Conservation (phyloP, 1,140 invertebrate genomes). For the Melitaea cinxia region DNA sequence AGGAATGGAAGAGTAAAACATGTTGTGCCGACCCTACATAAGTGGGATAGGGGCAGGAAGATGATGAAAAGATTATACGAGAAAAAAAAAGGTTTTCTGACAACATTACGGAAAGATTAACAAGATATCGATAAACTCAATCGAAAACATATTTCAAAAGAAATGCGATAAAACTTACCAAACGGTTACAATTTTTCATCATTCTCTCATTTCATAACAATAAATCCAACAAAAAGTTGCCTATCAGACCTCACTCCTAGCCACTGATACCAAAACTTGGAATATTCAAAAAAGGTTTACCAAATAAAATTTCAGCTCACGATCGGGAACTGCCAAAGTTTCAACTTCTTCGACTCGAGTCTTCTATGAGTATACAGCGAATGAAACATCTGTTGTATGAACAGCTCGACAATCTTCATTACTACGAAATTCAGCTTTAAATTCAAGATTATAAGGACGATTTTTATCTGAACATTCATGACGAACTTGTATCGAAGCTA, state of each 20-base stretch:
- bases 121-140: not conserved
- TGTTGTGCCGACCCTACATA: too few relatives aligned
- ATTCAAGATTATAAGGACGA: slow-evolving; percentile 16
- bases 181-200: slow-evolving; percentile 33
- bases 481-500: slow-evolving; percentile 35
- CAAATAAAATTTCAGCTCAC: slow-evolving; percentile 68
- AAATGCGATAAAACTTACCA: slow-evolving; percentile 4
- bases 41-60: too few relatives aligned
- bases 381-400: slow-evolving; percentile 63
- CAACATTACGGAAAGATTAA: not conserved
- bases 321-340: slow-evolving; percentile 49
- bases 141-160: not conserved
- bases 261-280: slow-evolving; percentile 41
- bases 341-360: slow-evolving; percentile 51
- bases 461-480: not conserved
- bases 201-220: slow-evolving; percentile 38
- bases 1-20: too few relatives aligned
- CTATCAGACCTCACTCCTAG: slow-evolving; percentile 39
- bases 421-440: slow-evolving; percentile 17
- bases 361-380: slow-evolving; percentile 56
- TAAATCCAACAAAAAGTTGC: slow-evolving; percentile 36
- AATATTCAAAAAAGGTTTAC: slow-evolving; percentile 65
- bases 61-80: not conserved
- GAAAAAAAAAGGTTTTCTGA: not conserved
- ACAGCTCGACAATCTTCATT: slow-evolving; percentile 42